Evolutionary conservation across 2,888 invertebrate genomes (phyloP).

Genomic region (Tridacna gigas): DNA sequence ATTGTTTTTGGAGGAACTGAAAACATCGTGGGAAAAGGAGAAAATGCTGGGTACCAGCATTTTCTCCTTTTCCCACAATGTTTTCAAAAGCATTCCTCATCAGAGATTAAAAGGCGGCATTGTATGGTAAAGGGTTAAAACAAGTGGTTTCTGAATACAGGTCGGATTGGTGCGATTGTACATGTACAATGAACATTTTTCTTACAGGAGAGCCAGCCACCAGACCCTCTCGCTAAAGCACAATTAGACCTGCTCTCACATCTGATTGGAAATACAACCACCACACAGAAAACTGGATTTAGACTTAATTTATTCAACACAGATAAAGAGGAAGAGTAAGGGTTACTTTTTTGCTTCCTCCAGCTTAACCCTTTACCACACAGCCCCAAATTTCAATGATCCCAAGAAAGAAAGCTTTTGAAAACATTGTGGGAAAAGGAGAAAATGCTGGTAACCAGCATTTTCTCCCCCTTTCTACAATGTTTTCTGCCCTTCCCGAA

Average conservation of each 20-base stretch:
- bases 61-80: too few species aligned
- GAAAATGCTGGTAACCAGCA: background rate
- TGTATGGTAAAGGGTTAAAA: too few species aligned
- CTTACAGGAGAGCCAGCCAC: constrained; percentile 76
- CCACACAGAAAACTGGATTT: constrained; percentile 76
- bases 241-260: constrained; percentile 83
- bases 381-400: background rate
- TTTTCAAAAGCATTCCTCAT: too few species aligned
- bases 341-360: background rate
- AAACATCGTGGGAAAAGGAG: too few species aligned
- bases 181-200: background rate
- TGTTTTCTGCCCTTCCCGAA: background rate
- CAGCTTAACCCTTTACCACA: background rate
- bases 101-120: too few species aligned
- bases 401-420: background rate
- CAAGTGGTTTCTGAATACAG: too few species aligned
- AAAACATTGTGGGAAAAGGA: background rate
- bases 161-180: too few species aligned
- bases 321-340: constrained; percentile 78
- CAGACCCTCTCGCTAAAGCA: constrained; percentile 83
- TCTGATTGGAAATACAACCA: constrained; percentile 78
- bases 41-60: too few species aligned
- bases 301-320: constrained; percentile 82
- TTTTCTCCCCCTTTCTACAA: background rate
- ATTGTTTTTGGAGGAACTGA: too few species aligned